These are phyloP conservation scores for Alcedo atthis DNA, from an alignment of 2,797 vertebrate species.

Conservation along the genomic window DNA sequence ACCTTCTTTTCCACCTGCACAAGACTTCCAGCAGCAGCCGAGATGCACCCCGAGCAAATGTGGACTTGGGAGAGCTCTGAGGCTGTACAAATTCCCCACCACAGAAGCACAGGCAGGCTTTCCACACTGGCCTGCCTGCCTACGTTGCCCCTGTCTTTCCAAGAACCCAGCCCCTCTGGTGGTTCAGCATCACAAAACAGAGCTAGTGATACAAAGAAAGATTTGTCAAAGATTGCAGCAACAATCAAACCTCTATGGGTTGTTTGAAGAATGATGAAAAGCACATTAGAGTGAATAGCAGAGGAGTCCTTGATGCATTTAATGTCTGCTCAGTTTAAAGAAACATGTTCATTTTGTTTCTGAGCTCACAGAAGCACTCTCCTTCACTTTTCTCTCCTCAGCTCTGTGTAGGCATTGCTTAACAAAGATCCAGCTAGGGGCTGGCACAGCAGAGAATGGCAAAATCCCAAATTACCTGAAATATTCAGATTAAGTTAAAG, in stretches of 20 bases:
- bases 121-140: not conserved
- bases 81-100: not conserved
- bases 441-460: not conserved
- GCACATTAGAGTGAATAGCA: not conserved
- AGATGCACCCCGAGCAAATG: not conserved
- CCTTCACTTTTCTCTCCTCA: not conserved
- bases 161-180: not conserved
- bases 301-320: not conserved
- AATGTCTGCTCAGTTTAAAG: not conserved
- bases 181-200: not conserved
- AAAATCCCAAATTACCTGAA: not conserved
- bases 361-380: not conserved
- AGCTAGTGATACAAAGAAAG: not conserved
- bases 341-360: not conserved
- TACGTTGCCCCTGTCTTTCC: not conserved
- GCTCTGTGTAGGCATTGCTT: not conserved
- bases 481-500: not conserved
- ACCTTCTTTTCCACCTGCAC: not conserved
- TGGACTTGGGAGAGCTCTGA: not conserved
- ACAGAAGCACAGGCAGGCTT: not conserved
- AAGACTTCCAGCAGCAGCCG: not conserved
- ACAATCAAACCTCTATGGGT: not conserved
- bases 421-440: not conserved
- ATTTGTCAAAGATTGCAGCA: slow-evolving; percentile 1
- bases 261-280: slow-evolving; percentile 46